phyloP scores from a whole-genome alignment of 2,797 vertebrate species.

The Tenualosa ilisha region DNA sequence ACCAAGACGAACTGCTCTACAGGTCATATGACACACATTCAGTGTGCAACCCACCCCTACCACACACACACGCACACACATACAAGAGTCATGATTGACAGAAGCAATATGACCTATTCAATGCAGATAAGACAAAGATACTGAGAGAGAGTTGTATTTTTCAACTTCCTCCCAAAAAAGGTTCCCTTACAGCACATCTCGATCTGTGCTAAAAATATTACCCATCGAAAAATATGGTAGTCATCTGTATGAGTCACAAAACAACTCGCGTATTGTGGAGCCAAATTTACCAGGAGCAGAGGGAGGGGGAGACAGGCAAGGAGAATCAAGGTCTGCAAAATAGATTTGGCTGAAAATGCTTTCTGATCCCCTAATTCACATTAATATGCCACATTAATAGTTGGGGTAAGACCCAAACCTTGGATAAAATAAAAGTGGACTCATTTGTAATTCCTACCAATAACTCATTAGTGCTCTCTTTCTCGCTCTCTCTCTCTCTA shows the following conservation, averaged over 20 bases:
- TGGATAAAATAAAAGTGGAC: conserved; percentile 57
- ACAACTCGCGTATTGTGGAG: conserved; percentile 43
- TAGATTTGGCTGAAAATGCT: background rate
- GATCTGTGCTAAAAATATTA: conserved; percentile 67
- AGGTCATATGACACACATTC: background rate
- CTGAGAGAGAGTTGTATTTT: background rate
- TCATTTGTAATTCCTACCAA: conserved; percentile 64
- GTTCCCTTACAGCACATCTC: conserved; percentile 17
- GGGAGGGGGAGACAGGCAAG: background rate
- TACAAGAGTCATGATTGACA: background rate
- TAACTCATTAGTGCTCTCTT: conserved; percentile 53
- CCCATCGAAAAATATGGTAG: conserved; percentile 28
- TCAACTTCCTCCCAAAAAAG: background rate
- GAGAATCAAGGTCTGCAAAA: background rate
- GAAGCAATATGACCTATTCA: background rate
- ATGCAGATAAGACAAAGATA: background rate
- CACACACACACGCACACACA: background rate
- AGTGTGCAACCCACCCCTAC: background rate
- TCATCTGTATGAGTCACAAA: conserved; percentile 61
- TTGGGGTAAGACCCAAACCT: conserved; percentile 55
- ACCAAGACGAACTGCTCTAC: background rate
- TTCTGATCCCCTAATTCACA: background rate
- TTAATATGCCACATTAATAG: conserved; percentile 24
- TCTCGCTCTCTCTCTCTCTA: too few species aligned
- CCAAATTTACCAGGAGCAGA: conserved; percentile 44